phyloP scores from a whole-genome alignment of 2,797 vertebrate genomes.

The Amblyopsis hoosieri region DNA sequence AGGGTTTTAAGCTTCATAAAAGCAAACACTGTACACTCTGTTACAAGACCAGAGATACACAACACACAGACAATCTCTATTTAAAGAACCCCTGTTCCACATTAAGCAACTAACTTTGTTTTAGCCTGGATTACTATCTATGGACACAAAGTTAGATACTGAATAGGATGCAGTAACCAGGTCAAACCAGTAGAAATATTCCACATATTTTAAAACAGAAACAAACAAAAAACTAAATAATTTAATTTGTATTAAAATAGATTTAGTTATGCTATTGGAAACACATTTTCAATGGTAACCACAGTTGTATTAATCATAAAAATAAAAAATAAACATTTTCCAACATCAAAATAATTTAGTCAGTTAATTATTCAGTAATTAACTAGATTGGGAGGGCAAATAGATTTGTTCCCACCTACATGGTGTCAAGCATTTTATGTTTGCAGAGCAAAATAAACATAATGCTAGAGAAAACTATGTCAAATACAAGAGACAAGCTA shows the following conservation, averaged over 20 bases:
- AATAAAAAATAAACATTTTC: neutral
- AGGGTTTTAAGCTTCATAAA: constrained; percentile 44
- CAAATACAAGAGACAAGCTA: constrained; percentile 27
- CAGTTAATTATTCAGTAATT: constrained; percentile 3
- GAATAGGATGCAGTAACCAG: constrained; percentile 42
- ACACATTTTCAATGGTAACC: constrained; percentile 21
- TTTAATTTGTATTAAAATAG: constrained; percentile 45
- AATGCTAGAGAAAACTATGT: constrained; percentile 21
- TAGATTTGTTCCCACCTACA: constrained; percentile 16
- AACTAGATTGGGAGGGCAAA: constrained; percentile 13
- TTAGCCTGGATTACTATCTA: constrained; percentile 15
- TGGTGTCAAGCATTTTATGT: constrained; percentile 10
- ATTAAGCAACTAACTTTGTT: constrained; percentile 24
- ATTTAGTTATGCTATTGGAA: constrained; percentile 43
- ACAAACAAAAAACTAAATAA: neutral
- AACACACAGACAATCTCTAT: constrained; percentile 41
- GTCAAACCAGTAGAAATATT: constrained; percentile 37
- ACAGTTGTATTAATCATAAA: constrained; percentile 21
- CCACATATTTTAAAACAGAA: constrained; percentile 13
- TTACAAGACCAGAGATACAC: constrained; percentile 43
- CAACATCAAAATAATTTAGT: no score
- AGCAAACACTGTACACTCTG: constrained; percentile 45
- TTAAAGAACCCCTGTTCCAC: constrained; percentile 30
- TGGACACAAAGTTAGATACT: constrained; percentile 35
- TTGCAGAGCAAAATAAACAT: constrained; percentile 8